Evolutionary conservation across 1,140 invertebrate genomes (phyloP), one percentile per base, ranked within the genome.

Genomic region (Semibalanus balanoides): DNA sequence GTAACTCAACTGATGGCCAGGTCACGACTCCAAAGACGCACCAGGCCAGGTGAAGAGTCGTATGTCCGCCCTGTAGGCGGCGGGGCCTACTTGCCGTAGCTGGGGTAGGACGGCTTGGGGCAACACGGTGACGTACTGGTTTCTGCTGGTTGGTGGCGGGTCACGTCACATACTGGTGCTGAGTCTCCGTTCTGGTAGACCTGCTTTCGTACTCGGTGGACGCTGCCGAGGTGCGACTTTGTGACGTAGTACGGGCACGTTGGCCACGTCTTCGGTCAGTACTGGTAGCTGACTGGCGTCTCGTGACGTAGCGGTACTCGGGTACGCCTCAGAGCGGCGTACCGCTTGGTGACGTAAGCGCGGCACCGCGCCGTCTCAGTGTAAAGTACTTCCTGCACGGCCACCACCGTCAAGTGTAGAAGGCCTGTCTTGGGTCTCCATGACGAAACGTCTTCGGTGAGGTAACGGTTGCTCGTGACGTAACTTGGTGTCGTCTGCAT

Each of bases 201-300:
- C 74, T 80, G 77, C 72, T 78, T 77, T n/a, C n/a, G 30, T 80
- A 73, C 74, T 79, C 77, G 25, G 76, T 71, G 51, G n/a, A n/a
- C n/a, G 7, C 76, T 43, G 78, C 78, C n/a, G 77, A 29, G 73
- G 73, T 40, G 19, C 35, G 79, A 79, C 43, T 80, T 74, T 35
- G 79, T 78, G 29, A 80, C 79, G 76, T 80, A 80, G 74, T 80
- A 78, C 17, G n/a, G 79, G 79, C 51, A 78, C 79, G n/a, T 78
- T 77, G n/a, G n/a, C 69, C 78, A 75, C 14, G 79, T 78, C 17
- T n/a, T 76, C 79, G 0, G 79, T 77, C 27, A 78, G 72, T 80
- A 80, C 31, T 80, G 76, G 70, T 80, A 78, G 30, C 78, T 78
- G 30, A 80, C 75, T 19, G 7, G 7, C 7, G 51, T 64, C 51